Evolutionary conservation across 2,797 vertebrate species (phyloP).

Genomic region (Mionectes olivaceus): DNA sequence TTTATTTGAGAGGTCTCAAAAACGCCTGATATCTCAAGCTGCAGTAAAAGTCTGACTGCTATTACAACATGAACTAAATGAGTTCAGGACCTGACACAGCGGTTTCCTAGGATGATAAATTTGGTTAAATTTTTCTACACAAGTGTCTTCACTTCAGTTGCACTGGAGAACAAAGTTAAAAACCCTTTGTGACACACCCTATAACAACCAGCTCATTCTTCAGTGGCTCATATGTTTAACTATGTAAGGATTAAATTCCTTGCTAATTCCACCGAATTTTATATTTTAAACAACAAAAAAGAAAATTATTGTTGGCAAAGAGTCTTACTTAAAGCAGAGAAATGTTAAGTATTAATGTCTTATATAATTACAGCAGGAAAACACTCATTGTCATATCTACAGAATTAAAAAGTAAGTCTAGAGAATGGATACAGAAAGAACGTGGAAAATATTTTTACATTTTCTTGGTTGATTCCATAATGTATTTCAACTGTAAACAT

Average conservation of each 20-base stretch:
- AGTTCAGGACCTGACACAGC: background rate
- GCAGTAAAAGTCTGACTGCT: background rate
- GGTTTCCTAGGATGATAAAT: background rate
- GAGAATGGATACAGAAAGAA: background rate
- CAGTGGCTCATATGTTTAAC: background rate
- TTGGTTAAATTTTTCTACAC: background rate
- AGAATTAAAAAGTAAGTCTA: background rate
- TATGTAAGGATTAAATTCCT: background rate
- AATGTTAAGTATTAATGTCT: slow-evolving; percentile 28
- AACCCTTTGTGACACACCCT: background rate
- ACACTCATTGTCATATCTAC: background rate
- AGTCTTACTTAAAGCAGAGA: slow-evolving; percentile 7
- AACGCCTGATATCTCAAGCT: background rate
- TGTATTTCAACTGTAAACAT: slow-evolving; percentile 9
- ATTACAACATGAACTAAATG: background rate
- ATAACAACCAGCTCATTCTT: background rate
- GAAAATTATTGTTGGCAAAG: background rate
- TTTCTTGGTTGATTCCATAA: slow-evolving; percentile 23
- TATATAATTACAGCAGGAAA: slow-evolving; percentile 24
- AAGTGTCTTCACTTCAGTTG: slow-evolving; percentile 20
- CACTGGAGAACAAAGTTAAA: background rate
- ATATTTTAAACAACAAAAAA: background rate
- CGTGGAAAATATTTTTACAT: background rate
- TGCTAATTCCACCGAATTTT: background rate
- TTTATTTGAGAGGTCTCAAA: background rate